A percentile compares a stretch with the other conserved stretches of the same genome.
Conservation (phyloP, 1,140 invertebrate genomes). For the Pogonomyrmex barbatus region DNA sequence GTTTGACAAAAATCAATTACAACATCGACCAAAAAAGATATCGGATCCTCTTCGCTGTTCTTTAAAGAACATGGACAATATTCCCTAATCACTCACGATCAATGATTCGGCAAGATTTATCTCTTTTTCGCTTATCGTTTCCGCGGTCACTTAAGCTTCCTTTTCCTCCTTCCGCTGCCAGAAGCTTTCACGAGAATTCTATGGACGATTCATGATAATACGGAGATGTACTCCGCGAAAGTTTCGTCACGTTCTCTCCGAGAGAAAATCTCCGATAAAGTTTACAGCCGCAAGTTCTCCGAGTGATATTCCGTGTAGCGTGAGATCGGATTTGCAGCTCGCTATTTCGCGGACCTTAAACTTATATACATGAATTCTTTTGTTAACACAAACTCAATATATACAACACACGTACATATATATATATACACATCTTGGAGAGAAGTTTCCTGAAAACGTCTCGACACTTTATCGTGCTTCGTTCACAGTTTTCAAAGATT, state of each 20-base stretch:
- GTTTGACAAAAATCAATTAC: constrained; percentile 60
- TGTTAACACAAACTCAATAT: neutral
- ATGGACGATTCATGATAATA: constrained; percentile 3
- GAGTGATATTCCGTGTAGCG: constrained; percentile 3
- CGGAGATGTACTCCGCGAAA: constrained; percentile 16
- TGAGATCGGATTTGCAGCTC: constrained; percentile 22
- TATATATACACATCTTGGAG: neutral
- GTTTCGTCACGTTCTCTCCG: constrained; percentile 24
- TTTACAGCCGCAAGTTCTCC: constrained; percentile 11
- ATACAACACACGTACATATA: neutral
- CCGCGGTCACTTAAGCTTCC: neutral
- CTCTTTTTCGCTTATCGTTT: constrained; percentile 9
- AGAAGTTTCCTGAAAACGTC: neutral
- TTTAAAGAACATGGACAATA: constrained; percentile 5
- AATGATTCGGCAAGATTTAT: constrained; percentile 57
- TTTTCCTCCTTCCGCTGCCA: neutral
- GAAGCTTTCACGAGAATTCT: constrained; percentile 8
- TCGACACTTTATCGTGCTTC: neutral
- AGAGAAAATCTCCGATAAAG: constrained; percentile 36
- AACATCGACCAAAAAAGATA: constrained; percentile 56
- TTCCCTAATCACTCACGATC: constrained; percentile 20
- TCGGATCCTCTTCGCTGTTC: neutral
- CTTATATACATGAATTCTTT: neutral
- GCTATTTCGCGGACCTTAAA: neutral
- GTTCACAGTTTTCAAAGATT: neutral